These are phyloP conservation scores for Xerus rutilus DNA, from an alignment of 2,797 vertebrate species.

Conservation along the genomic window DNA sequence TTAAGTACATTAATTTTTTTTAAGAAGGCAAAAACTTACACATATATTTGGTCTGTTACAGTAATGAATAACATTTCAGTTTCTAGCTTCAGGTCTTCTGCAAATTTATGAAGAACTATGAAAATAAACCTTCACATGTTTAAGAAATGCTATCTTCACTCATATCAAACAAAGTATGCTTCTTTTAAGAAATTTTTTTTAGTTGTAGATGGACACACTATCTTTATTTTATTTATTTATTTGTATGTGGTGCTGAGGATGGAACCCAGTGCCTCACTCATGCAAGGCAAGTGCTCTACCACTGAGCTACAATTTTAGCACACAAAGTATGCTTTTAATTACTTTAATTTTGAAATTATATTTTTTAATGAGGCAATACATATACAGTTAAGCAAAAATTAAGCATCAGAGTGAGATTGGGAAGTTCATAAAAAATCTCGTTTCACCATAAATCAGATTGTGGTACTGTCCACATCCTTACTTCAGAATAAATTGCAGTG, in stretches of 20 bases:
- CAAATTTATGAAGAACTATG: not conserved
- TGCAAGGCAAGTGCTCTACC: no score
- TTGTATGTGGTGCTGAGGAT: no score
- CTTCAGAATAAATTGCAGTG: not conserved
- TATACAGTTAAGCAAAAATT: slow-evolving; percentile 2
- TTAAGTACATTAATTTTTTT: not conserved
- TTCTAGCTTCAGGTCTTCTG: not conserved
- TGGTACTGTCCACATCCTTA: not conserved
- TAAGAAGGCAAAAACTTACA: not conserved
- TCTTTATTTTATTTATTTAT: no score
- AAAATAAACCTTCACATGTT: not conserved
- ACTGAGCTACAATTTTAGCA: no score
- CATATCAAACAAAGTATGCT: not conserved
- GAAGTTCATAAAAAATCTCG: not conserved
- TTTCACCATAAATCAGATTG: not conserved
- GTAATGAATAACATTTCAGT: not conserved
- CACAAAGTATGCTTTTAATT: not conserved
- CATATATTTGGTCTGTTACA: not conserved
- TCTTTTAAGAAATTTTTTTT: not conserved
- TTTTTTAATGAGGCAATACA: slow-evolving; percentile 10
- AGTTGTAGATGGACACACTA: no score
- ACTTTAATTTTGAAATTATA: slow-evolving; percentile 40
- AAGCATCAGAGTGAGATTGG: not conserved
- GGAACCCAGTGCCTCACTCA: no score
- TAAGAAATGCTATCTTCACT: not conserved